Evolutionary conservation across 1,140 invertebrate genomes (phyloP), one percentile per base, ranked within the genome.

Genomic region (Zaprionus africanus): DNA sequence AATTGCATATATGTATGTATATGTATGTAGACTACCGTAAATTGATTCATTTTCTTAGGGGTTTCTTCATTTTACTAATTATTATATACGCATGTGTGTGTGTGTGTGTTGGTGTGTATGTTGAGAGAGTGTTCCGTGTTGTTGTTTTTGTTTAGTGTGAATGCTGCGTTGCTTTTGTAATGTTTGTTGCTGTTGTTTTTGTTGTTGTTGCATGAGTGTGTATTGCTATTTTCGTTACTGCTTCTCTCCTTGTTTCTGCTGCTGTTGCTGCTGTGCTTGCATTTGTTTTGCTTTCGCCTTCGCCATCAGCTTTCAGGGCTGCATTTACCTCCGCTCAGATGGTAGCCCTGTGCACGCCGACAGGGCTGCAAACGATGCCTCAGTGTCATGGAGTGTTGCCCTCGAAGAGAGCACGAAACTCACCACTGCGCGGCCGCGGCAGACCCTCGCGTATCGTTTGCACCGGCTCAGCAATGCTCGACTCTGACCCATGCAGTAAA

Each of bases 321-420:
- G 73, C 66, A 60, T 79, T 19, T 19, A 38, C 71, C 60, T 69
- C 62, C 67, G 64, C 54, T 91, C 69, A 91, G 66, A 87, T 81
- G 79, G 80, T 76, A 69, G 87, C 81, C 71, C 76, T 79, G 56
- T 91, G 81, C 61, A 56, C 66, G 59, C 46, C 54, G 49, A 28
- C 59, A 56, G 71, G 63, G 54, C 53, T 72, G 17, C n/a, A 49
- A 31, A 57, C 53, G 56, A 54, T 63, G 71, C 77, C 86, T 92
- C 84, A 92, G 91, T 90, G 91, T 92, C 91, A 92, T 90, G 92
- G 92, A 64, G 92, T 93, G 61, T 88, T 92, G 73, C 92, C 92
- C 79, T 93, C 92, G 75, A 93, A 93, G 38, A 93, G 79, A 68
- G 92, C 92, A 6, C 92, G 87, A 70, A 93, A 93, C 81, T 93